Conservation (phyloP, 53 echinoderm and acorn worm species). For the Echinarachnius parma region DNA sequence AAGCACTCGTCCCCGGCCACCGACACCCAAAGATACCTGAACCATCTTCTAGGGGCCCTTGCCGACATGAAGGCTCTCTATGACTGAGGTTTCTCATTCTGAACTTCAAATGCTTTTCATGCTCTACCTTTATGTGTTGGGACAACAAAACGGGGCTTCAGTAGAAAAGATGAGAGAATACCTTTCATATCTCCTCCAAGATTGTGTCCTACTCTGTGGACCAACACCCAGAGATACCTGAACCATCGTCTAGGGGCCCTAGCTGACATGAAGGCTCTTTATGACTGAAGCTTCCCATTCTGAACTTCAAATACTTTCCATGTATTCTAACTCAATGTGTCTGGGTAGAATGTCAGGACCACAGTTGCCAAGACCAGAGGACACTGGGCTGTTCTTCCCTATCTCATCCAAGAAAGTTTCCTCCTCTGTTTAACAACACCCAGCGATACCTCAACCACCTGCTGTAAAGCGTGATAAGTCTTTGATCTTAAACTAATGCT, state of each 20-base stretch:
- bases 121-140: neutral
- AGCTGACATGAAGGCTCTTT: slow-evolving; percentile 65
- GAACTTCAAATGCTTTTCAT: neutral
- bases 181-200: slow-evolving; percentile 89
- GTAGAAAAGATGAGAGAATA: too few relatives aligned
- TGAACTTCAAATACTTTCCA: neutral
- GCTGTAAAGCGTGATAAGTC: too few relatives aligned
- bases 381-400: too few relatives aligned
- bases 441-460: slow-evolving; percentile 59
- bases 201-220: slow-evolving; percentile 56
- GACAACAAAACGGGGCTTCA: neutral
- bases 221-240: slow-evolving; percentile 61
- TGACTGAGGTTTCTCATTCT: slow-evolving; percentile 4
- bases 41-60: slow-evolving; percentile 61
- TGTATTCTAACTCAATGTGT: neutral
- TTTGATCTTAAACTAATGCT: too few relatives aligned
- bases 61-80: slow-evolving; percentile 67
- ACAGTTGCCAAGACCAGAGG: too few relatives aligned
- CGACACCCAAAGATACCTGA: slow-evolving; percentile 56
- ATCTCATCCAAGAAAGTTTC: slow-evolving; percentile 79
- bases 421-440: slow-evolving; percentile 58
- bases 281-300: slow-evolving; percentile 12
- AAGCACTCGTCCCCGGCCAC: slow-evolving; percentile 70
- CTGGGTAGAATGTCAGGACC: neutral
- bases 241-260: slow-evolving; percentile 60